Evolutionary conservation across 2,888 invertebrate genomes (phyloP), one percentile per base, ranked within the genome.

Genomic region (Plagiodera versicolora): DNA sequence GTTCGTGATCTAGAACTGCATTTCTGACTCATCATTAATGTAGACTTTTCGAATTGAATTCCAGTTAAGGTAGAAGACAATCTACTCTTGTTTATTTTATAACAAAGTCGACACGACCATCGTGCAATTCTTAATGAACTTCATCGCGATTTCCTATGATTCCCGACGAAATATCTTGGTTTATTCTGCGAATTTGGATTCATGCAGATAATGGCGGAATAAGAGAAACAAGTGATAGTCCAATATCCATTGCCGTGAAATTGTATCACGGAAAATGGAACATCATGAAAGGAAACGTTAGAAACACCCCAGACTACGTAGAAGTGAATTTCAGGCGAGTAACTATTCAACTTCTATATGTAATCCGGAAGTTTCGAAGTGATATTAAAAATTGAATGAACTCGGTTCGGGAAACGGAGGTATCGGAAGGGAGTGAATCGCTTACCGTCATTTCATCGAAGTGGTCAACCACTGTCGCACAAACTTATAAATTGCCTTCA

Each of bases 341-440:
- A 60, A 58, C 60, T 60, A 66, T 46, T 51, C 30, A 67, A 68
- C 67, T 68, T 65, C 66, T 64, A 65, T 66, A 64, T 66, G 66
- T 68, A 67, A 70, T 70, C 65, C 59, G 49, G 65, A 69, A 64
- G 59, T 69, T 68, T 61, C 58, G 60, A 63, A 66, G 62, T 65
- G 67, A 65, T 70, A 70, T 70, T 70, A 69, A 70, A 69, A 68
- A 69, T 67, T 69, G 69, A 69, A 68, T 66, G 63, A 64, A 64
- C 61, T 66, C 64, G 67, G 65, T 57, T 63, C 51, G 65, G 70
- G 67, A 70, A 69, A 69, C 67, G 55, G 67, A 64, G 67, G 68
- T 69, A 69, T 69, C 68, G 67, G 69, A 67, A 68, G 67, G 68
- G 67, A 69, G n/a, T 56, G 55, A 56, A 52, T 58, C 56, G 63